These are phyloP conservation scores for Drosophila stalkeri DNA, from an alignment of 2,888 invertebrate species.

Conservation along the genomic window DNA sequence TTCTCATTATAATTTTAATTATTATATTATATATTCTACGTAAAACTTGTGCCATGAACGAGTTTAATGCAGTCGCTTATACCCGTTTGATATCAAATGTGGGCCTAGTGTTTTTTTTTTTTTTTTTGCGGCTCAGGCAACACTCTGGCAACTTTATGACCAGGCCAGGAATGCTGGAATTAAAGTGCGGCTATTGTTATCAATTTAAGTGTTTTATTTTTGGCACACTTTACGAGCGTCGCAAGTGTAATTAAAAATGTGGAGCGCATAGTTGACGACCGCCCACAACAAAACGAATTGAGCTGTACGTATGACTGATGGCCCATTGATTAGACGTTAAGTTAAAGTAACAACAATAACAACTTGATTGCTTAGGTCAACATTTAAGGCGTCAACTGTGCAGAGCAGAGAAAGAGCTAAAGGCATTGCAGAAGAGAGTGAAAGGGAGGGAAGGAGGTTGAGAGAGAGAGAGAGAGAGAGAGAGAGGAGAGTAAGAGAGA, in stretches of 20 bases:
- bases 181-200: conserved; percentile 26
- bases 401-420: conserved; percentile 13
- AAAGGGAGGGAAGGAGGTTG: background rate
- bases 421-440: background rate
- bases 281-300: conserved; percentile 13
- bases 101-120: background rate
- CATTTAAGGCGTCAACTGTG: conserved; percentile 53
- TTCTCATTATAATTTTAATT: background rate
- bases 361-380: conserved; percentile 38
- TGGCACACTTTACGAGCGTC: conserved; percentile 30
- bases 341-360: conserved; percentile 11
- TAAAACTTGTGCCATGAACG: background rate
- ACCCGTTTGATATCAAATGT: background rate
- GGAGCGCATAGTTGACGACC: conserved; percentile 18
- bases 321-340: conserved; percentile 32
- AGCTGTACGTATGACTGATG: conserved; percentile 26
- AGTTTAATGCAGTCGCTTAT: background rate
- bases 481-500: conserved; percentile 16
- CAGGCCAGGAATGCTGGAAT: conserved; percentile 24
- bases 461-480: background rate
- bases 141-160: conserved; percentile 21
- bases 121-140: background rate
- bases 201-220: conserved; percentile 30
- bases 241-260: conserved; percentile 47
- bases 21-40: no score